phyloP scores from a whole-genome alignment of 2,888 invertebrate genomes.

The Steinernema scapterisci region DNA sequence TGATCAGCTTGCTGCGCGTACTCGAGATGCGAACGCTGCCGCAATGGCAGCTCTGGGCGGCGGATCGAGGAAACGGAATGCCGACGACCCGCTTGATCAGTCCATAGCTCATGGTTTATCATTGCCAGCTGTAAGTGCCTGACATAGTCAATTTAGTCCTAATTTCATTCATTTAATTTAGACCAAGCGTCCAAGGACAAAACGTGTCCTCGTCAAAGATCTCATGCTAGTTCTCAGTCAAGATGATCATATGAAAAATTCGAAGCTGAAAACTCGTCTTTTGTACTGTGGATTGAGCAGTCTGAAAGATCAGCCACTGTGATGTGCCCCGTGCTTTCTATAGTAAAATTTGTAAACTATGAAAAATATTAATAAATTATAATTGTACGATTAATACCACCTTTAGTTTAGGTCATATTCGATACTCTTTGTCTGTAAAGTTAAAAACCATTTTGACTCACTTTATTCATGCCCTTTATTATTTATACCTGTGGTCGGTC shows the following conservation, averaged over 20 bases:
- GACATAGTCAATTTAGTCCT: background rate
- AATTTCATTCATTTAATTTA: slow-evolving; percentile 43
- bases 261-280: background rate
- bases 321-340: slow-evolving; percentile 24
- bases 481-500: too few relatives aligned
- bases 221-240: slow-evolving; percentile 11
- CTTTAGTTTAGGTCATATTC: too few relatives aligned
- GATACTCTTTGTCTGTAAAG: too few relatives aligned
- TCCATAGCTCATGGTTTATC: slow-evolving; percentile 4
- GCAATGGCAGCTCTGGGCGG: slow-evolving; percentile 62
- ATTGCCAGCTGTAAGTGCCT: background rate
- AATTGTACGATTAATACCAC: background rate
- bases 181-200: slow-evolving; percentile 82
- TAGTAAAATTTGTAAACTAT: slow-evolving; percentile 3
- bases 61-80: slow-evolving; percentile 38
- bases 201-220: slow-evolving; percentile 75
- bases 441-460: too few relatives aligned
- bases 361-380: background rate
- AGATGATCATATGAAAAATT: background rate
- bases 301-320: slow-evolving; percentile 14
- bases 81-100: slow-evolving; percentile 17
- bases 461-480: too few relatives aligned
- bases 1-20: slow-evolving; percentile 60
- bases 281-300: slow-evolving; percentile 6
- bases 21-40: slow-evolving; percentile 65